A percentile compares a stretch with the other conserved stretches of the same genome.
These are phyloP conservation scores for Cephus rjabovi DNA, from an alignment of 2,888 invertebrate species.

Conservation along the genomic window DNA sequence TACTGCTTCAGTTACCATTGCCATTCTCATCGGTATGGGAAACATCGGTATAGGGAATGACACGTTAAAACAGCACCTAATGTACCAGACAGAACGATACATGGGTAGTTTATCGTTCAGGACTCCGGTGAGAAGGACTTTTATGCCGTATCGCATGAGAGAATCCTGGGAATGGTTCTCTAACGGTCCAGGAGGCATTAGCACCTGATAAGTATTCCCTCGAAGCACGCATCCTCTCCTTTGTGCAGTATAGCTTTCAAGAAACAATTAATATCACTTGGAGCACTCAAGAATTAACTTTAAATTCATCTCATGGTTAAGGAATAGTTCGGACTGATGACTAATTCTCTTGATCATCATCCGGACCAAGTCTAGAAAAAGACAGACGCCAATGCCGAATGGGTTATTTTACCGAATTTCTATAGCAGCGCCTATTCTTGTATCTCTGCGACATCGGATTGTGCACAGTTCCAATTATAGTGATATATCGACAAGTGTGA, in stretches of 20 bases:
- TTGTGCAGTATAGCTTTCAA: background rate
- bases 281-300: background rate
- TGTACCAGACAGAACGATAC: background rate
- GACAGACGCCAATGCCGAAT: background rate
- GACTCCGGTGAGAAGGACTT: background rate
- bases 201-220: background rate
- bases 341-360: background rate
- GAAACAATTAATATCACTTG: background rate
- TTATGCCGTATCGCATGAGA: background rate
- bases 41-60: background rate
- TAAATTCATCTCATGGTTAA: background rate
- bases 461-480: slow-evolving; percentile 34
- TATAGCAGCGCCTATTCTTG: background rate
- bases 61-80: background rate
- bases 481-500: slow-evolving; percentile 24
- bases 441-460: slow-evolving; percentile 16
- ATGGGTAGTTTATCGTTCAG: background rate
- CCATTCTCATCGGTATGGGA: background rate
- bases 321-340: background rate
- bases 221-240: background rate
- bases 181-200: background rate
- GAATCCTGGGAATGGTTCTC: background rate
- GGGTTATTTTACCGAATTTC: background rate
- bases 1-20: background rate
- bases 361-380: background rate